Base-by-base conservation (phyloP, 2,113 vertebrate genomes). In the Prochilodus magdalenae region DNA sequence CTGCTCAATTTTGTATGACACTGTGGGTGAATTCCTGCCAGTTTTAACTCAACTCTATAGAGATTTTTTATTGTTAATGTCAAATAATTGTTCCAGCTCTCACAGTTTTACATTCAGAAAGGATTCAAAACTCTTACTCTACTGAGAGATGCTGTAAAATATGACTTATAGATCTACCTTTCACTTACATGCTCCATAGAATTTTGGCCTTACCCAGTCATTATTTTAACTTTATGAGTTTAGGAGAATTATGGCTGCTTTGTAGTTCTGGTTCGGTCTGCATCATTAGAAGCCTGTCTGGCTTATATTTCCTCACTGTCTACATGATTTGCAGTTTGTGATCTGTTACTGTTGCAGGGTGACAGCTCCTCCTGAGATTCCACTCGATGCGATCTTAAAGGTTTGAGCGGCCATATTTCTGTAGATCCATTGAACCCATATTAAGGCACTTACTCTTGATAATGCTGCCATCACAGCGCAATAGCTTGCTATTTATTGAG, bases 351-450 rank as follows among this genome's bases (percentile, higher is more conserved):
- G 67, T 62, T 59, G 27, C 24, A 66, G 57, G 75, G 53, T 71
- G 74, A 66, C 71, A 59, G 36, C 63, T 77, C 40, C 71, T 69
- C 55, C 26, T 82, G 73, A 75, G 80, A 70, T 76, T 76, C 36
- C 73, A 15, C 40, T 5, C 67, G 81, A 83, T 72, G 67, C 1
- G 53, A 5, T 71, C 55, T 36, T 55, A 63, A 77, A 66, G 51
- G 10, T 71, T 76, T 82, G 15, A 65, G 22, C 55, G 72, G 66
- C 66, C 40, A 47, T 71, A 20, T 72, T 77, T 77, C 55, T 57
- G 49, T 27, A 66, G 66, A 77, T 77, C 49, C 40, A 18, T 27
- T 71, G 81, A 77, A 36, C 60, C 24, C 33, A 67, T 36, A 69
- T 69, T 22, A 69, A 40, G 7, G 22, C 16, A 5, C 22, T n/a